Percentiles rank a stretch among this genome's conserved stretches.
Evolutionary conservation across 2,888 invertebrate genomes (phyloP).

Genomic region (Chironomus riparius): DNA sequence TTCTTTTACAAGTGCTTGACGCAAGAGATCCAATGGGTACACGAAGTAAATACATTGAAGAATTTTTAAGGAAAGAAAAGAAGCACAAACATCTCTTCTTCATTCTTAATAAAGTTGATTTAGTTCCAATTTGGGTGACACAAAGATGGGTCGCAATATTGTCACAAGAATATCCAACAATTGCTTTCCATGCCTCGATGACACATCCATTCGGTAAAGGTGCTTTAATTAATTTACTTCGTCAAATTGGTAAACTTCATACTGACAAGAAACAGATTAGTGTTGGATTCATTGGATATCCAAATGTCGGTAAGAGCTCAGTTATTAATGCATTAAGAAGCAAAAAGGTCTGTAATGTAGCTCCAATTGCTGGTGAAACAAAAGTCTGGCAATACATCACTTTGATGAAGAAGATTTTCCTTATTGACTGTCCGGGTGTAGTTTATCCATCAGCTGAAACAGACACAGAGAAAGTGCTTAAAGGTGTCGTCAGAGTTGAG

Average conservation of each 20-base stretch:
- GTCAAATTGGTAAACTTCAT: slow-evolving; percentile 93
- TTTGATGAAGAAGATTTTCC: slow-evolving; percentile 89
- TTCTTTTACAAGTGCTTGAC: slow-evolving; percentile 90
- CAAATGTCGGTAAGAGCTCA: slow-evolving; percentile 97
- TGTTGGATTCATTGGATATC: slow-evolving; percentile 97
- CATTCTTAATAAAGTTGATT: slow-evolving; percentile 91
- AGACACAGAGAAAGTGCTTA: slow-evolving; percentile 88
- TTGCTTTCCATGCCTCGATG: slow-evolving; percentile 97
- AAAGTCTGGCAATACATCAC: slow-evolving; percentile 99
- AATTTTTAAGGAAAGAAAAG: slow-evolving; percentile 87
- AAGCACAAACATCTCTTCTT: slow-evolving; percentile 96
- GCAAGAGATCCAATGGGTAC: slow-evolving; percentile 97
- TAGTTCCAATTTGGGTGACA: slow-evolving; percentile 97
- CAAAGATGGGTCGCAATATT: slow-evolving; percentile 95
- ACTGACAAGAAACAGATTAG: slow-evolving; percentile 97
- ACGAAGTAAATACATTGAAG: slow-evolving; percentile 83
- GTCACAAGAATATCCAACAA: slow-evolving; percentile 90
- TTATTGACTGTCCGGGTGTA: slow-evolving; percentile 98
- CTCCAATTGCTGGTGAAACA: slow-evolving; percentile 96
- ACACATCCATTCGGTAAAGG: slow-evolving; percentile 98
- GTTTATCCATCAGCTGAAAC: slow-evolving; percentile 96
- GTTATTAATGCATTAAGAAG: slow-evolving; percentile 92
- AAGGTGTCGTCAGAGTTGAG: slow-evolving; percentile 96
- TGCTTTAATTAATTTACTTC: slow-evolving; percentile 85
- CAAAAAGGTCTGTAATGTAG: slow-evolving; percentile 97